These are phyloP conservation scores for Heliothis virescens DNA, from an alignment of 1,140 invertebrate genomes.

Conservation along the genomic window DNA sequence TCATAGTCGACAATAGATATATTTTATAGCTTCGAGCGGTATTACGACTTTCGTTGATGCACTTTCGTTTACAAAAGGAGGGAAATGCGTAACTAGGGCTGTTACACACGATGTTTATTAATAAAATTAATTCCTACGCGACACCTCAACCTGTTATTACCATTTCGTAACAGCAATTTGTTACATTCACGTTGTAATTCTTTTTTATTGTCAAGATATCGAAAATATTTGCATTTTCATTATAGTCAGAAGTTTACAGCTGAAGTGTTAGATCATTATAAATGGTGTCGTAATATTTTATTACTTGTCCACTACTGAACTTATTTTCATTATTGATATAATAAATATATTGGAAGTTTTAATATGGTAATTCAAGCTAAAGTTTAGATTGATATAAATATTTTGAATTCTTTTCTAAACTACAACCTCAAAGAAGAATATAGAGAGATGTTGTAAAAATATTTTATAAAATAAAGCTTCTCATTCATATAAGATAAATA, in stretches of 20 bases:
- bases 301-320: no score
- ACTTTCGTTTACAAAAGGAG: not conserved
- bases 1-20: not conserved
- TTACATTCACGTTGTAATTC: constrained; percentile 14
- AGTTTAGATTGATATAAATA: no score
- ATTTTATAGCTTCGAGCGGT: not conserved
- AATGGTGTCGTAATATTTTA: not conserved
- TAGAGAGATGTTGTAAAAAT: not conserved
- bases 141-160: constrained; percentile 14
- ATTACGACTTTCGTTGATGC: not conserved
- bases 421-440: not conserved
- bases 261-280: not conserved
- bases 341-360: no score
- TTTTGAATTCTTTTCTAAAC: no score
- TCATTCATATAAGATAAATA: constrained; percentile 37
- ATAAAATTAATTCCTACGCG: not conserved
- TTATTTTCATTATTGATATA: no score
- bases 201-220: not conserved
- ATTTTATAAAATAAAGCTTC: constrained; percentile 17
- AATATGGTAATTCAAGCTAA: no score
- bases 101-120: not conserved
- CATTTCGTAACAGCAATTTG: not conserved
- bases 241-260: not conserved
- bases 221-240: constrained; percentile 21
- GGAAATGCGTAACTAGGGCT: not conserved